Conservation (phyloP, 2,888 invertebrate species). For the Microdon myrmicae region DNA sequence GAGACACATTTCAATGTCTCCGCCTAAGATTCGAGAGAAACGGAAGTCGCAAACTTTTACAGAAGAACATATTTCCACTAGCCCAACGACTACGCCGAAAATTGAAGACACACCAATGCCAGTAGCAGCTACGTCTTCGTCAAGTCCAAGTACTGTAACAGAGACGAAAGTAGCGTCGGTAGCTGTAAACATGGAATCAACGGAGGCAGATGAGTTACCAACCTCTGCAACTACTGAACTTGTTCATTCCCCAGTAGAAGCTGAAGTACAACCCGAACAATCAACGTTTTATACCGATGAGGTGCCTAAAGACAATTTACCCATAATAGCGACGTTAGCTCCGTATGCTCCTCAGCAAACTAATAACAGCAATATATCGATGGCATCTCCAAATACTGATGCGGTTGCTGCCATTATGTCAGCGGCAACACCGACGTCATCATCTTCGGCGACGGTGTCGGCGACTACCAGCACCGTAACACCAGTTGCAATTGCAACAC, state of each 20-base stretch:
- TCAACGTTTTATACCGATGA: constrained; percentile 54
- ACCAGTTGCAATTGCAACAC: constrained; percentile 58
- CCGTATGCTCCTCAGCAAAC: constrained; percentile 39
- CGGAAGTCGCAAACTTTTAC: constrained; percentile 54
- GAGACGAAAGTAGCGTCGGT: constrained; percentile 17
- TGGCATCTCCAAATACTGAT: constrained; percentile 62
- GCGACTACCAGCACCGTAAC: constrained; percentile 65
- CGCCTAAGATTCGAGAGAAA: constrained; percentile 61
- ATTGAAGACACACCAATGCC: constrained; percentile 22
- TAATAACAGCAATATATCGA: constrained; percentile 48
- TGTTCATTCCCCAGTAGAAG: constrained; percentile 63
- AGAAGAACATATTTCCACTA: constrained; percentile 60
- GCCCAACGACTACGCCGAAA: constrained; percentile 54
- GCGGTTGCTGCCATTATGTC: constrained; percentile 65
- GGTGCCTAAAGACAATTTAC: constrained; percentile 55
- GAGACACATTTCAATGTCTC: constrained; percentile 58
- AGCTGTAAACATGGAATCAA: constrained; percentile 40
- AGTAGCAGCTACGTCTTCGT: constrained; percentile 39
- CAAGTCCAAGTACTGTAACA: constrained; percentile 43
- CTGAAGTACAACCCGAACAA: constrained; percentile 65
- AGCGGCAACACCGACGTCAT: constrained; percentile 59
- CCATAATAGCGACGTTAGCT: constrained; percentile 61
- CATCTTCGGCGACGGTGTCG: constrained; percentile 56
- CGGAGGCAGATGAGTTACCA: constrained; percentile 54
- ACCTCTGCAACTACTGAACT: constrained; percentile 61